These are phyloP conservation scores for Sparus aurata DNA, from an alignment of 2,797 vertebrate species.

Conservation along the genomic window DNA sequence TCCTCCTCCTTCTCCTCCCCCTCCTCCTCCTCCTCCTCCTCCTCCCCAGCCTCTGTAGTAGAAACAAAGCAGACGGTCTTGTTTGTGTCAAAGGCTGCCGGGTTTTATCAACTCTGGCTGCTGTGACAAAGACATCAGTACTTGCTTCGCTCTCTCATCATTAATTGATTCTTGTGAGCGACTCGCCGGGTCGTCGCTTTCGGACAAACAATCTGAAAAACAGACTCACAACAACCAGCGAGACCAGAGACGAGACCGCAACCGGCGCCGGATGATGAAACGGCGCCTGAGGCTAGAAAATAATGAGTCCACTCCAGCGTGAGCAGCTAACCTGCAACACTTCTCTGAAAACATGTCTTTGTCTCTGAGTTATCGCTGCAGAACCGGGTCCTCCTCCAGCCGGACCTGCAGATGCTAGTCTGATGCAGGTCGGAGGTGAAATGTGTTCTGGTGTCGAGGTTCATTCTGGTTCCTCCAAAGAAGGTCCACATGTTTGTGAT, in stretches of 20 bases:
- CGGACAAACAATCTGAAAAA: slow-evolving; percentile 61
- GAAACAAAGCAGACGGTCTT: slow-evolving; percentile 83
- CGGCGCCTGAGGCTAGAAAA: slow-evolving; percentile 89
- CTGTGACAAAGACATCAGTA: slow-evolving; percentile 87
- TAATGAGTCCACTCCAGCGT: slow-evolving; percentile 89
- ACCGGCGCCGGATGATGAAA: slow-evolving; percentile 89
- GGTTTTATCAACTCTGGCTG: slow-evolving; percentile 85
- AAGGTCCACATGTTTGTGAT: neutral
- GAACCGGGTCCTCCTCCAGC: slow-evolving; percentile 73
- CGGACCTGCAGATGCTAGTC: neutral
- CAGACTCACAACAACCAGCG: slow-evolving; percentile 72
- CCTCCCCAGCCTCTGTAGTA: slow-evolving; percentile 61
- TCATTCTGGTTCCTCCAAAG: neutral
- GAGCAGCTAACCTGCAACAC: slow-evolving; percentile 86
- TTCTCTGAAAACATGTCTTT: slow-evolving; percentile 88
- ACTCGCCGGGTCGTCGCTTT: slow-evolving; percentile 76
- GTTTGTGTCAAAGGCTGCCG: slow-evolving; percentile 85
- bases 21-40: no score
- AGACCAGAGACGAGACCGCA: slow-evolving; percentile 81
- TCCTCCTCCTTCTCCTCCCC: no score
- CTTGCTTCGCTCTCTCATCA: slow-evolving; percentile 85
- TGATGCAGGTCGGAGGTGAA: neutral
- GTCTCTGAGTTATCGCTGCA: slow-evolving; percentile 84
- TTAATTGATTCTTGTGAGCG: slow-evolving; percentile 89
- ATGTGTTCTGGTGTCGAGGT: neutral